Base-by-base conservation (phyloP, 2,888 invertebrate genomes). In the Chrysolina americana region DNA sequence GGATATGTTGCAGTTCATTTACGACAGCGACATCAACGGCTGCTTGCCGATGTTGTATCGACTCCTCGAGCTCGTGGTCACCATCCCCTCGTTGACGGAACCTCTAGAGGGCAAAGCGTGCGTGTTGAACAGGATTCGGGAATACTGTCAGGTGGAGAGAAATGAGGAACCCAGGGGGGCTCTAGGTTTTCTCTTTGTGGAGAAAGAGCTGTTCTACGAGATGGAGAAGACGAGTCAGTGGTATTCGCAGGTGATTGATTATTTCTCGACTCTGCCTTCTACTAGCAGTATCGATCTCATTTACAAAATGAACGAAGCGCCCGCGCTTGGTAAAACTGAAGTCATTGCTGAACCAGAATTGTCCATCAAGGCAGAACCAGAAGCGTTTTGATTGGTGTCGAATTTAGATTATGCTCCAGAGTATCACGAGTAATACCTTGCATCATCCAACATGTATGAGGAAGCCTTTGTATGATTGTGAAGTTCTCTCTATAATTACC, bases 211-310 rank as follows among this genome's bases (percentile, higher is more conserved):
- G 23, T 56, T 75, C 48, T 11, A n/a, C 2, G 72, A 75, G 11
- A 41, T 69, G 63, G 65, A 65, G n/a, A 70, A 66, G 19, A 63
- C 50, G 8, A 68, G 47, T 3, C 59, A 72, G n/a, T 75, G 75
- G 75, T 75, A 75, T 10, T 44, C 59, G 11, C 15, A 63, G 28
- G 47, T 74, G 2, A 71, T 68, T 8, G 74, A 74, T 19, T 13
- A 71, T 44, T 74, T 74, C n/a, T 70, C 74, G 4, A 71, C 68
- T 8, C 13, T 74, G 41, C 74, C 74, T 8, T 68, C 66, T n/a
- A 74, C 76, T 17, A 76, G 73, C 44, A 76, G 70, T 48, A 76
- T 70, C 17, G 68, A 70, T 17, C 69, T 76, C 15, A 59, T 68
- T n/a, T 73, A 71, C n/a, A 76, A 68, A 50, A 59, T 59, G 23